Conservation (phyloP, 2,888 invertebrate genomes). For the Microctonus aethiopoides region DNA sequence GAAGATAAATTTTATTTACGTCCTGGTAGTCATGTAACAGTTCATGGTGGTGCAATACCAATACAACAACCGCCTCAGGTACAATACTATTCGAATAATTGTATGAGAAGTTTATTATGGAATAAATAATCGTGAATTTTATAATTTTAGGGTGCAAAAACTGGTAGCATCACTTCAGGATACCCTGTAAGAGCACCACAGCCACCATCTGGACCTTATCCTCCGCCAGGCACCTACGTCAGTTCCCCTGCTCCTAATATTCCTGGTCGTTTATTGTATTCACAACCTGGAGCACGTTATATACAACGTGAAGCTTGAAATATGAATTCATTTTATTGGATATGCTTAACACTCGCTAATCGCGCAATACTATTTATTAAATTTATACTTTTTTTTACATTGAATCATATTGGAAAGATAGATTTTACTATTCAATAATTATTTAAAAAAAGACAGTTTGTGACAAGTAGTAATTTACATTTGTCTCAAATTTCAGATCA, state of each 20-base stretch:
- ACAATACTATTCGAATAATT: constrained; percentile 3
- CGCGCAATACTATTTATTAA: too few species aligned
- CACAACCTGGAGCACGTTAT: constrained; percentile 61
- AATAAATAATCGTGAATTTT: constrained; percentile 29
- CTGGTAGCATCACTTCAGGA: constrained; percentile 85
- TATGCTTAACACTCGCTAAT: too few species aligned
- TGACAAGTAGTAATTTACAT: too few species aligned
- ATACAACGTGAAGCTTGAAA: constrained; percentile 58
- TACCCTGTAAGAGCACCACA: constrained; percentile 77
- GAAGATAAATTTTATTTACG: constrained; percentile 68
- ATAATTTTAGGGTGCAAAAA: constrained; percentile 74
- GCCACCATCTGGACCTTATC: constrained; percentile 57
- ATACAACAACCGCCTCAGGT: constrained; percentile 71
- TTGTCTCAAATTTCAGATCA: too few species aligned
- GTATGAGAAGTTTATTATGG: background rate
- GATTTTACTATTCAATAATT: too few species aligned
- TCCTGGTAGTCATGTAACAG: constrained; percentile 70
- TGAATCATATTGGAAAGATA: too few species aligned
- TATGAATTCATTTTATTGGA: background rate
- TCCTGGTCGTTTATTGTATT: constrained; percentile 59
- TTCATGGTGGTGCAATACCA: constrained; percentile 71
- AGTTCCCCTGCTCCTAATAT: constrained; percentile 57
- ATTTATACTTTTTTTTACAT: too few species aligned
- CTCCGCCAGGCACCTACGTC: constrained; percentile 59
- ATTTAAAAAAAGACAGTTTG: too few species aligned